Percentiles rank a stretch among this genome's conserved stretches.
These are phyloP conservation scores for Phataginus tetradactyla DNA, from an alignment of 2,797 vertebrate genomes.

Conservation along the genomic window DNA sequence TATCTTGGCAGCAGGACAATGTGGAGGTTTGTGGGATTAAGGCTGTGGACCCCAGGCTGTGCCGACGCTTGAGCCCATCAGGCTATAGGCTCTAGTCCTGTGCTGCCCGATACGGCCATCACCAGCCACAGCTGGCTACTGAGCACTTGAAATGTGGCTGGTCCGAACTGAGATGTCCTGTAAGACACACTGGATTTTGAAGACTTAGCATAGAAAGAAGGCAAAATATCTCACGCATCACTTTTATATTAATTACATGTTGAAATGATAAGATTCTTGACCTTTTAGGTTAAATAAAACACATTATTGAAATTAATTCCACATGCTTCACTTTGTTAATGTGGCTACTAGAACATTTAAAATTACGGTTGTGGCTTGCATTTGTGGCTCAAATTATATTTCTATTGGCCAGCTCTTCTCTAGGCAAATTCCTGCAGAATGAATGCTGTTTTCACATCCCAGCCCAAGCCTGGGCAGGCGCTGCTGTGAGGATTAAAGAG, in stretches of 20 bases:
- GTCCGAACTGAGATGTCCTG: background rate
- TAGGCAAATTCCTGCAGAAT: background rate
- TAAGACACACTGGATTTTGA: background rate
- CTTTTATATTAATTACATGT: background rate
- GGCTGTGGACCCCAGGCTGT: background rate
- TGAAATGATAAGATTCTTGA: background rate
- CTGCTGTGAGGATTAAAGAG: background rate
- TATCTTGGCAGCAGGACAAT: background rate
- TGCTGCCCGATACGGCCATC: background rate
- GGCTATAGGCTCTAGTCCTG: background rate
- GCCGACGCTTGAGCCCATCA: background rate
- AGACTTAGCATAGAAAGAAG: background rate
- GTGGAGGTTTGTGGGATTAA: background rate
- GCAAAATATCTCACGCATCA: background rate
- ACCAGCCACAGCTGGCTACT: background rate
- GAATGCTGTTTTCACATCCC: background rate
- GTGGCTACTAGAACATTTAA: background rate
- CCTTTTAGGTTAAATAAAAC: conserved; percentile 24
- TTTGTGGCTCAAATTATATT: background rate
- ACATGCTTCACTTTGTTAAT: background rate
- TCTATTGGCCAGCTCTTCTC: background rate
- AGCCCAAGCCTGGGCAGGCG: background rate
- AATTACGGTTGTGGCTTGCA: background rate
- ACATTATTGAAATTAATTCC: background rate
- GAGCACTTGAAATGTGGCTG: background rate